Evolutionary conservation across 2,888 invertebrate genomes (phyloP), one percentile per base, ranked within the genome.

Genomic region (Hecatera dysodea): DNA sequence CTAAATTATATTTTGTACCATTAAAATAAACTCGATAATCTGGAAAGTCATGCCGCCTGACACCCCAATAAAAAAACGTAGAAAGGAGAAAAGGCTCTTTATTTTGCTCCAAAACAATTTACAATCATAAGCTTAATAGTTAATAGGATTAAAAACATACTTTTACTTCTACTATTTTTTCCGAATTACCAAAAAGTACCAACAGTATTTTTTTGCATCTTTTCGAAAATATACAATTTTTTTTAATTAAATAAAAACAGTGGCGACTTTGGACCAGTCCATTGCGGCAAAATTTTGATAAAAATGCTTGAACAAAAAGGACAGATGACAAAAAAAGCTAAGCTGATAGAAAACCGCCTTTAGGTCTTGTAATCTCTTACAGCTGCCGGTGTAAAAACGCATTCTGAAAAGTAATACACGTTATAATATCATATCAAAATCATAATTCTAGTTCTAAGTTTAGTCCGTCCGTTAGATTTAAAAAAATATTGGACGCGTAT

Each of bases 281-380:
- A 12, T 50, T 50, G 15, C 6, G 15, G 15, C 7, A 48, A 48
- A 3, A 15, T 17, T 17, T 27, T 15, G 33, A 15, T n/a, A 12
- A 2, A 29, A 4, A 33, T 33, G 3, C 3, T 19, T 57, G 22
- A 7, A 57, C 1, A 9, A 44, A 44, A 36, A 50, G 9, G 15
- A 5, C 24, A 48, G 7, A 15, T 12, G 19, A 22, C 6, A 17
- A 29, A n/a, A 19, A 24, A 53, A 24, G 12, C 39, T 88, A 95
- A 7, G 92, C 93, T 3, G 95, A 95, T 22, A 91, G 72, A 68
- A 92, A 93, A 33, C 91, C 93, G 63, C 83, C 89, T 60, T 89
- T 90, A 19, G 85, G 80, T 73, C 86, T 90, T 17, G 88, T 89
- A 0, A 93, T 60, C n/a, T 94, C 93, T 48, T 93, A 90, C 42